These are phyloP conservation scores for Perca flavescens DNA, from an alignment of 2,113 vertebrate species.

Conservation along the genomic window DNA sequence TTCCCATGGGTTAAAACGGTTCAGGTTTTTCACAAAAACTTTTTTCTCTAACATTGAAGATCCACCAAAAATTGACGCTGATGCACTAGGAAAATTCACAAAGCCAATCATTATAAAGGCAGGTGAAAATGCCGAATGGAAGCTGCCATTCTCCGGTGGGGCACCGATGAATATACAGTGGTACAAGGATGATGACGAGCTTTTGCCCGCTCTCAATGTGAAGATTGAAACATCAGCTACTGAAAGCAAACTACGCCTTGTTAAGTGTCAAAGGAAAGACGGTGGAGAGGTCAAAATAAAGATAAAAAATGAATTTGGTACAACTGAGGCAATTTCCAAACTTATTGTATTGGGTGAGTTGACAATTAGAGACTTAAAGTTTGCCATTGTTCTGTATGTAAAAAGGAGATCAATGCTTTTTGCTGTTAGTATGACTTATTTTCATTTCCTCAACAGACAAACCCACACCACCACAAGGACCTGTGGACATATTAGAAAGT, in stretches of 20 bases:
- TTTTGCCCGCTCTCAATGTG: slow-evolving; percentile 76
- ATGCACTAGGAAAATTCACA: slow-evolving; percentile 82
- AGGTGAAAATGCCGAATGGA: slow-evolving; percentile 85
- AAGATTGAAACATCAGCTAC: slow-evolving; percentile 81
- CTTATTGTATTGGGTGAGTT: slow-evolving; percentile 88
- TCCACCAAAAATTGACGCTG: slow-evolving; percentile 85
- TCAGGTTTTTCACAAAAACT: background rate
- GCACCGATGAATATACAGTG: slow-evolving; percentile 85
- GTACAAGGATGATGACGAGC: slow-evolving; percentile 87
- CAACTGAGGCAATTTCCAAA: slow-evolving; percentile 82
- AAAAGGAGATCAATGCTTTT: background rate
- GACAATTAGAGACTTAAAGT: background rate
- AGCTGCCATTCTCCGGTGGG: slow-evolving; percentile 86
- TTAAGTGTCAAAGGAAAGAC: slow-evolving; percentile 86
- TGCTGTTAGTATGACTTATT: background rate
- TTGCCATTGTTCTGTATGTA: background rate
- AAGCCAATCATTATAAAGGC: slow-evolving; percentile 86
- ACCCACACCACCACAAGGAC: slow-evolving; percentile 88
- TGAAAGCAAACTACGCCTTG: slow-evolving; percentile 83
- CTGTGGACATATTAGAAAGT: slow-evolving; percentile 85
- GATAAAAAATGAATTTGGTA: slow-evolving; percentile 88
- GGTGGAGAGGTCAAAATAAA: slow-evolving; percentile 88
- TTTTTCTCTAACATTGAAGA: slow-evolving; percentile 75
- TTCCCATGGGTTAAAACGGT: background rate
- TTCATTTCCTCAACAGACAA: slow-evolving; percentile 80